These are phyloP conservation scores for Orthonevra nobilis DNA, from an alignment of 2,888 invertebrate species.

Conservation along the genomic window DNA sequence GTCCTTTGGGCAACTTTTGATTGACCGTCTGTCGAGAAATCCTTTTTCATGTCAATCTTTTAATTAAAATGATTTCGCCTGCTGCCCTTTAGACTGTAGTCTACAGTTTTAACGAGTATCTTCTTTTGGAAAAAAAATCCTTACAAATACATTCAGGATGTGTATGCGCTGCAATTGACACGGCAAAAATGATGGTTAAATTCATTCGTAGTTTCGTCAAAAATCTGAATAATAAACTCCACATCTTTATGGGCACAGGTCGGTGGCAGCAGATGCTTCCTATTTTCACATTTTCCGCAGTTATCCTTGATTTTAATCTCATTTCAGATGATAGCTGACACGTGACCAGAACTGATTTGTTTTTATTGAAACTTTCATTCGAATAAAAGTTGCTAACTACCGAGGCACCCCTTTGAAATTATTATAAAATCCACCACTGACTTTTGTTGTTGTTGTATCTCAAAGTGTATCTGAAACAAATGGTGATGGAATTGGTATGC, in stretches of 20 bases:
- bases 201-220: not conserved
- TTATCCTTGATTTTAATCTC: conserved; percentile 69
- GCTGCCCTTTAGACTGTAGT: conserved; percentile 2
- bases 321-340: conserved; percentile 75
- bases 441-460: conserved; percentile 15
- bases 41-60: conserved; percentile 45
- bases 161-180: conserved; percentile 35
- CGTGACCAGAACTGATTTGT: conserved; percentile 80
- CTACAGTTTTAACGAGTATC: not conserved
- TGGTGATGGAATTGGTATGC: conserved; percentile 46
- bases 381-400: conserved; percentile 66
- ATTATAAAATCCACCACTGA: conserved; percentile 26
- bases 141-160: too few species aligned
- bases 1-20: conserved; percentile 43
- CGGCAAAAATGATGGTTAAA: not conserved
- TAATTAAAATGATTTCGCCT: conserved; percentile 61
- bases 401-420: conserved; percentile 56
- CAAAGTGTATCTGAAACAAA: conserved; percentile 50
- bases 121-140: conserved; percentile 5
- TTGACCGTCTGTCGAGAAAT: conserved; percentile 43
- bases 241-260: conserved; percentile 2
- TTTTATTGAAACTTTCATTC: conserved; percentile 75
- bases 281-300: conserved; percentile 19
- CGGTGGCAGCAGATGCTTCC: conserved; percentile 53
- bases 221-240: not conserved